phyloP scores from a whole-genome alignment of 2,113 vertebrate species.

The Heterotis niloticus region DNA sequence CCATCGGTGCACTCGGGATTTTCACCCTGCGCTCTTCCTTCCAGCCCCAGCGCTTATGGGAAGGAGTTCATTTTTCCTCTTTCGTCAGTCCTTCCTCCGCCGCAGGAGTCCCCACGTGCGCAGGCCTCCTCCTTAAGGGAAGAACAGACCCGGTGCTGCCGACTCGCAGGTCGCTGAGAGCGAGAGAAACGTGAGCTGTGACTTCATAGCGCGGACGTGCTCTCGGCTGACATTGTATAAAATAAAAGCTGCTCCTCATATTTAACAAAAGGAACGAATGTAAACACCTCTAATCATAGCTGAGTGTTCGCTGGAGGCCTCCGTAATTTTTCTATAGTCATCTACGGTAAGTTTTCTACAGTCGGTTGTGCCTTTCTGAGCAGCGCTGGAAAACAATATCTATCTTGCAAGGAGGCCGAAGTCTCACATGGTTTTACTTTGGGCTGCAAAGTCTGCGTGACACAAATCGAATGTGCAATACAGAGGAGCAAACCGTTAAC shows the following conservation, averaged over 20 bases:
- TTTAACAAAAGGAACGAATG: slow-evolving; percentile 11
- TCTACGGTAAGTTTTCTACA: neutral
- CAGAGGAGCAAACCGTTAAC: neutral
- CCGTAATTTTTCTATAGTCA: slow-evolving; percentile 36
- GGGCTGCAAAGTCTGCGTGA: slow-evolving; percentile 14
- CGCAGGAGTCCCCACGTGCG: no score
- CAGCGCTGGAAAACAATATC: slow-evolving; percentile 24
- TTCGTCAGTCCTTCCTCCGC: neutral
- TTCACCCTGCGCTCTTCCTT: no score
- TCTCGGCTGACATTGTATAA: slow-evolving; percentile 35
- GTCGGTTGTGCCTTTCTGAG: slow-evolving; percentile 18
- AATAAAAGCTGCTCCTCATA: slow-evolving; percentile 23
- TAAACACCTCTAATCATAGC: slow-evolving; percentile 37
- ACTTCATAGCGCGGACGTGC: slow-evolving; percentile 28
- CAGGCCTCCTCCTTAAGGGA: neutral
- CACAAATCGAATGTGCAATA: slow-evolving; percentile 9
- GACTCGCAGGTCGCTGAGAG: slow-evolving; percentile 7
- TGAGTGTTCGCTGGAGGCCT: slow-evolving; percentile 41
- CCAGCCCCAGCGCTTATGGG: neutral
- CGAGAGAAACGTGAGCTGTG: neutral
- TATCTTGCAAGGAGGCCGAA: slow-evolving; percentile 20
- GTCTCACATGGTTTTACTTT: slow-evolving; percentile 19
- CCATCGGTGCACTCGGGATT: no score
- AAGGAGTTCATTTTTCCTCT: neutral
- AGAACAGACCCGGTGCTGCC: slow-evolving; percentile 5